Base-by-base conservation (phyloP, 2,888 invertebrate genomes). In the Pteria penguin region DNA sequence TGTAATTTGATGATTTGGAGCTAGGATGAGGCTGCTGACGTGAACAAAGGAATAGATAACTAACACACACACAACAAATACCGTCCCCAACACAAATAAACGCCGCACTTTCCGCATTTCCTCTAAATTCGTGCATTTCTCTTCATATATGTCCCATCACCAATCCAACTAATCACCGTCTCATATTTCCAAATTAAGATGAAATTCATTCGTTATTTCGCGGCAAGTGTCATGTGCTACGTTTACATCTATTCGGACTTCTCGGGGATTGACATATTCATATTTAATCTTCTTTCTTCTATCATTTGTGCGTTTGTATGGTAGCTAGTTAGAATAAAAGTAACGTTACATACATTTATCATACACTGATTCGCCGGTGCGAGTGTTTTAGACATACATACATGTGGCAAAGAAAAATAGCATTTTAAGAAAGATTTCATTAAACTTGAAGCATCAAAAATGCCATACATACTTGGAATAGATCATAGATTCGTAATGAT, bases 401-500 rank as follows among this genome's bases (percentile, higher is more conserved):
- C n/a, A n/a, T n/a, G n/a, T n/a, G n/a, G n/a, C n/a, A n/a, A n/a
- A n/a, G n/a, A n/a, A n/a, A n/a, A n/a, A n/a, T n/a, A n/a, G n/a
- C n/a, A n/a, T n/a, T n/a, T n/a, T n/a, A n/a, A n/a, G n/a, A n/a
- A n/a, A n/a, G n/a, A n/a, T n/a, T n/a, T n/a, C n/a, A n/a, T n/a
- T n/a, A n/a, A n/a, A n/a, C n/a, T n/a, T n/a, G n/a, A n/a, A n/a
- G n/a, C n/a, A n/a, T n/a, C n/a, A 60, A 72, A 22, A 26, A 88
- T 87, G 87, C 83, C 86, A 33, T 66, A 75, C 8, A 69, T 85
- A 32, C 81, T 84, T 26, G 83, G 84, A 61, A 65, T 88, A 29
- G 89, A 88, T 62, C 89, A 89, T 36, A 86, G 79, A 67, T 74
- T 72, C 33, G 52, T 88, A 57, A 85, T 82, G 4, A 70, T 86